These are phyloP conservation scores for Temnopleurus reevesii DNA, from an alignment of 53 echinoderm and acorn worm species.

Conservation along the genomic window DNA sequence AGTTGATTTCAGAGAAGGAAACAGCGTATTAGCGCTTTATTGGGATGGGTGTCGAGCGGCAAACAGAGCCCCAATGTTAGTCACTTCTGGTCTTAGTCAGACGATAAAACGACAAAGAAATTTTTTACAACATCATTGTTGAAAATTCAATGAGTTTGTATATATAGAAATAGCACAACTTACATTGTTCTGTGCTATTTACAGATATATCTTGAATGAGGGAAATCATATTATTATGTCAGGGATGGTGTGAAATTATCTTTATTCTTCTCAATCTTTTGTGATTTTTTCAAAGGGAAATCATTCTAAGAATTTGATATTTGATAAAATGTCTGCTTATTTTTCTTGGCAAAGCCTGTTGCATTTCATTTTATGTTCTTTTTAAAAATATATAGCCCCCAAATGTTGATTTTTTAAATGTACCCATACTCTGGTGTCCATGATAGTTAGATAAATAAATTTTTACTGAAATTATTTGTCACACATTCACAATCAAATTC, in stretches of 20 bases:
- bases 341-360: too few relatives aligned
- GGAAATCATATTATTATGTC: background rate
- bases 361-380: too few relatives aligned
- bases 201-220: background rate
- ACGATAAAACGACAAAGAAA: background rate
- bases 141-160: background rate
- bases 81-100: slow-evolving; percentile 47
- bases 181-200: background rate
- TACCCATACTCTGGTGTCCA: too few relatives aligned
- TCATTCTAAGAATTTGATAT: too few relatives aligned
- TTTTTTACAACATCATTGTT: background rate
- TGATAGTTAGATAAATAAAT: too few relatives aligned
- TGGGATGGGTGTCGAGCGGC: slow-evolving; percentile 31
- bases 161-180: background rate
- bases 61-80: background rate
- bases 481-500: too few relatives aligned
- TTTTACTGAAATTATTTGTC: too few relatives aligned
- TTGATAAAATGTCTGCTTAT: too few relatives aligned
- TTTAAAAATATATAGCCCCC: too few relatives aligned
- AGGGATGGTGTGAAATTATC: background rate
- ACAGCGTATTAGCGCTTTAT: slow-evolving; percentile 23
- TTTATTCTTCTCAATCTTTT: too few relatives aligned
- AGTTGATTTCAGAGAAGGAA: background rate
- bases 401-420: too few relatives aligned
- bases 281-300: too few relatives aligned